Conservation (phyloP, 2,888 invertebrate genomes). For the Zaprionus obscuricornis region DNA sequence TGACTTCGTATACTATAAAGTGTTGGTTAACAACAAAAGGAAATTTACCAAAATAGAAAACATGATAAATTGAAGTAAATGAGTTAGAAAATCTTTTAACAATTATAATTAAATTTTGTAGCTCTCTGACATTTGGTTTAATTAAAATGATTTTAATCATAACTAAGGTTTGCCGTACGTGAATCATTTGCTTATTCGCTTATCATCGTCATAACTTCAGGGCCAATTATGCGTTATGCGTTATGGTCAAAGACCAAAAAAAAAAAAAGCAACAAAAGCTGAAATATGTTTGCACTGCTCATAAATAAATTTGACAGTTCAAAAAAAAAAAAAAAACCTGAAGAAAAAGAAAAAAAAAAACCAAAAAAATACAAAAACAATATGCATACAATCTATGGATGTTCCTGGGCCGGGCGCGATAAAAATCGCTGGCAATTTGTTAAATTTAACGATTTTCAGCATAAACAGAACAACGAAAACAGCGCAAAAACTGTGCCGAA, state of each 20-base stretch:
- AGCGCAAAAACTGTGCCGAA: conserved; percentile 63
- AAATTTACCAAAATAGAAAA: too few relatives aligned
- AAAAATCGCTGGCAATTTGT: conserved; percentile 79
- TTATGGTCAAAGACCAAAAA: conserved; percentile 44
- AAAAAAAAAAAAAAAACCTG: conserved; percentile 31
- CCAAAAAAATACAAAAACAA: conserved; percentile 21
- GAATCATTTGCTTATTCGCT: conserved; percentile 44
- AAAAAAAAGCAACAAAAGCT: conserved; percentile 45
- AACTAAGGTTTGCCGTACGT: conserved; percentile 34
- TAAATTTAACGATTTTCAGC: conserved; percentile 75
- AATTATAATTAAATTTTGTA: conserved; percentile 9
- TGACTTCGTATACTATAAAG: too few relatives aligned
- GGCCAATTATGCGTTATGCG: conserved; percentile 69
- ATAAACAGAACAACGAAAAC: conserved; percentile 41
- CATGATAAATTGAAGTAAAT: conserved; percentile 11
- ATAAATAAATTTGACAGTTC: conserved; percentile 68
- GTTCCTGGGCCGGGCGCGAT: conserved; percentile 67
- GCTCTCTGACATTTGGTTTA: conserved; percentile 16
- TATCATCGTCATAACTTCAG: conserved; percentile 56
- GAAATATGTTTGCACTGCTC: conserved; percentile 64
- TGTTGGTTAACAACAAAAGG: too few relatives aligned
- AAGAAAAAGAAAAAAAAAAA: conserved; percentile 32
- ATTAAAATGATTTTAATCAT: conserved; percentile 46
- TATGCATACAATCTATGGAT: conserved; percentile 61
- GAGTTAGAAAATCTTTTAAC: background rate